Base-by-base conservation (phyloP, 2,888 invertebrate genomes). In the Iselma pallidipennis region DNA sequence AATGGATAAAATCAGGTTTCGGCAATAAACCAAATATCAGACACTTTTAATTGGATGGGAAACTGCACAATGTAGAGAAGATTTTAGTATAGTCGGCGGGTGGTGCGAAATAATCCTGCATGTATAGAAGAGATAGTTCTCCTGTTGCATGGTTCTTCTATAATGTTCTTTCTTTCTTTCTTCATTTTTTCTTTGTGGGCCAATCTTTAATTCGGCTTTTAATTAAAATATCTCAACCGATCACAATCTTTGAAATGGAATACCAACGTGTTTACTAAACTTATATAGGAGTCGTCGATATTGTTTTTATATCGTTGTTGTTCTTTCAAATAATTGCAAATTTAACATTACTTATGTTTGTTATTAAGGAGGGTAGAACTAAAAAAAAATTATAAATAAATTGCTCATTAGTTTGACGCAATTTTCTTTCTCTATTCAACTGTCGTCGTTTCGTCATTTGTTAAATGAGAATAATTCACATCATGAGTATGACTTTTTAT, bases 41-140 rank as follows among this genome's bases (percentile, higher is more conserved):
- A 73, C 72, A 71, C 73, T 73, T 76, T 79, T 80, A 80, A 80
- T 80, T 80, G 80, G 80, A 77, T 79, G 80, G 78, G 79, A 79
- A 63, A 64, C 60, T 57, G 61, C 61, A 79, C 78, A 73, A 70
- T 70, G 67, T 54, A 66, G 69, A 73, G 70, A 71, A 66, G 71
- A 45, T 45, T 45, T 72, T 76, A 71, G 72, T 71, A 72, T 69
- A 72, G 74, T 72, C 80, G 72, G 76, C 79, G 79, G 79, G 78
- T 80, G 79, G 80, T 78, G 78, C 78, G 76, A 78, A 80, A 79
- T 79, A 76, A 75, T 76, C 65, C 65, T 50, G 62, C 57, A 59
- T 63, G 62, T 57, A 49, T 50, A 31, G 31, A 37, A 52, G 55
- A 25, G 25, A 31, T 23, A 59, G 55, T 33, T 33, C n/a, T 31